Percentiles rank a stretch among this genome's conserved stretches.
These are phyloP conservation scores for Lates japonicus DNA, from an alignment of 2,797 vertebrate genomes.

Conservation along the genomic window DNA sequence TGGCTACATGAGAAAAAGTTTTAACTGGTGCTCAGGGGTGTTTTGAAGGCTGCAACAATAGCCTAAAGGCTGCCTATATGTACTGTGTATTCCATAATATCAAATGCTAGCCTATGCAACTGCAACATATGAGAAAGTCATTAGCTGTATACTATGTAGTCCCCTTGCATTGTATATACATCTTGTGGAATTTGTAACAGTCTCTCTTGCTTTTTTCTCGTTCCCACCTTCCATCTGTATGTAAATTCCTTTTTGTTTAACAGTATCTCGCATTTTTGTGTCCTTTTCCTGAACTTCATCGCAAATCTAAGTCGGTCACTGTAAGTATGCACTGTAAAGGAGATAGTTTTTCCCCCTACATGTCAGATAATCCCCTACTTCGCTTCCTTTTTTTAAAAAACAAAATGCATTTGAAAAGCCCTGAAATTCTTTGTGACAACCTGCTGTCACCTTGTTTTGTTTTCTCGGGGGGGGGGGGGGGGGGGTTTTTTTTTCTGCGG, in stretches of 20 bases:
- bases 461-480: constrained; percentile 41
- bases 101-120: constrained; percentile 71
- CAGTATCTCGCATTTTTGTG: constrained; percentile 47
- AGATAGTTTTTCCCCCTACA: constrained; percentile 15
- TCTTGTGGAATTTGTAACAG: constrained; percentile 72
- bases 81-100: constrained; percentile 58
- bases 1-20: constrained; percentile 42
- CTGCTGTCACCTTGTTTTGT: constrained; percentile 68
- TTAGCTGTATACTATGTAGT: constrained; percentile 67
- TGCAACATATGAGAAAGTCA: constrained; percentile 68
- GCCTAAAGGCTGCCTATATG: constrained; percentile 44
- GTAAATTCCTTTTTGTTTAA: constrained; percentile 44
- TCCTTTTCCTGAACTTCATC: constrained; percentile 54
- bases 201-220: constrained; percentile 46
- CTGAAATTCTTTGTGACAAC: constrained; percentile 69
- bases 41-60: constrained; percentile 46
- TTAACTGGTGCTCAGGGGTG: constrained; percentile 38
- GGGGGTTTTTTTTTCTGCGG: constrained; percentile 59
- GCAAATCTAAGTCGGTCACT: constrained; percentile 51
- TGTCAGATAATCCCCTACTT: constrained; percentile 46
- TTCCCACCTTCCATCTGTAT: constrained; percentile 39
- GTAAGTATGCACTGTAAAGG: constrained; percentile 21
- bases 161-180: constrained; percentile 77
- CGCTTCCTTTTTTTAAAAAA: constrained; percentile 28
- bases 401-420: constrained; percentile 70